These are phyloP conservation scores for Catostomus latipinnis DNA, from an alignment of 2,797 vertebrate species.

Conservation along the genomic window DNA sequence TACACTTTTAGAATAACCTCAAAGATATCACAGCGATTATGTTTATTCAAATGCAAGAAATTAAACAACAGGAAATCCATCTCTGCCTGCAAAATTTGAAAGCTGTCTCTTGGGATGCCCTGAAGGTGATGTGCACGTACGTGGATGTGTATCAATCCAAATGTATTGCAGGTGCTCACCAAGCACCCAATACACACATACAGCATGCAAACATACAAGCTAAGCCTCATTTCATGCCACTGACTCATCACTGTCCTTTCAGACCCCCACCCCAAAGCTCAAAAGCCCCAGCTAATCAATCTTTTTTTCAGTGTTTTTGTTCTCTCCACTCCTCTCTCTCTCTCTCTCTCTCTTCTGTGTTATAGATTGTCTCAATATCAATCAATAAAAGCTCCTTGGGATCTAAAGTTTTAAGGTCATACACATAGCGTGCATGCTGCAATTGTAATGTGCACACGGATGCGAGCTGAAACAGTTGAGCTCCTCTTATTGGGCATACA, in stretches of 20 bases:
- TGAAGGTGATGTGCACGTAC: slow-evolving; percentile 17
- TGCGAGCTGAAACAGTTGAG: not conserved
- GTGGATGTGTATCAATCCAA: not conserved
- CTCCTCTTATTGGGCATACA: slow-evolving; percentile 15
- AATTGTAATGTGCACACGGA: not conserved
- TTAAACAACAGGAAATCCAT: slow-evolving; percentile 10
- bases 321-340: slow-evolving; percentile 45
- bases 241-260: slow-evolving; percentile 64
- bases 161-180: slow-evolving; percentile 36
- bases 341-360: slow-evolving; percentile 46
- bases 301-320: slow-evolving; percentile 48
- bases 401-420: slow-evolving; percentile 64
- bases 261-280: slow-evolving; percentile 40
- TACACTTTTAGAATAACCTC: too few relatives aligned
- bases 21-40: not conserved
- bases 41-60: slow-evolving; percentile 10
- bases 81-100: slow-evolving; percentile 3
- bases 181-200: slow-evolving; percentile 34
- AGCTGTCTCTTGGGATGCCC: slow-evolving; percentile 1
- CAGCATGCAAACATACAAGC: slow-evolving; percentile 36
- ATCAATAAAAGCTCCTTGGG: slow-evolving; percentile 77
- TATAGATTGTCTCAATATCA: slow-evolving; percentile 63
- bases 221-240: slow-evolving; percentile 67
- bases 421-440: not conserved
- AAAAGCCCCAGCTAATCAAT: slow-evolving; percentile 61